Conservation (phyloP, 2,113 vertebrate genomes). For the Hypanus sabinus region DNA sequence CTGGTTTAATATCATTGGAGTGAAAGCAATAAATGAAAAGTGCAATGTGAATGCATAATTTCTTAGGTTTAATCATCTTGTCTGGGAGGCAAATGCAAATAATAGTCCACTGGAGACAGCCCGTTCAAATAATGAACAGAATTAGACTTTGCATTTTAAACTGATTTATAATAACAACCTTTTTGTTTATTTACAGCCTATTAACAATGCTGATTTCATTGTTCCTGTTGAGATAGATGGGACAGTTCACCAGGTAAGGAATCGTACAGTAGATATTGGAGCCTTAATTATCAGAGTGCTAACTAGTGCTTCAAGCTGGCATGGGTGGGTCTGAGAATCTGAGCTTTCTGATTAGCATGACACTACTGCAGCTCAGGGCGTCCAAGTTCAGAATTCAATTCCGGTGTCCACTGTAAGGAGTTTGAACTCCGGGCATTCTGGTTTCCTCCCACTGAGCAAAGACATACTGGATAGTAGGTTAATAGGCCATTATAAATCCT, state of each 20-base stretch:
- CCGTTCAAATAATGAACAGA: constrained; percentile 39
- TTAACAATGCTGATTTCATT: constrained; percentile 97
- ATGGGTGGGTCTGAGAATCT: neutral
- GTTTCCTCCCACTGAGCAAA: too few species aligned
- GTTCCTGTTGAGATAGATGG: constrained; percentile 98
- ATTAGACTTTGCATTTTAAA: constrained; percentile 41
- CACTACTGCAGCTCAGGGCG: too few species aligned
- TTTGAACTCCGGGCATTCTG: too few species aligned
- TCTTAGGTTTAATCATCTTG: constrained; percentile 44
- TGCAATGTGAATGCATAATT: constrained; percentile 45
- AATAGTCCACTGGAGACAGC: constrained; percentile 39
- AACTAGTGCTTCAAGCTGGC: neutral
- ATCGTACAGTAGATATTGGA: neutral
- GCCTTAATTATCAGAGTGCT: constrained; percentile 43
- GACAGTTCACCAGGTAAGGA: constrained; percentile 89
- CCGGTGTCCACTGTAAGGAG: too few species aligned
- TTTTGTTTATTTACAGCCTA: constrained; percentile 68
- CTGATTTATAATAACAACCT: constrained; percentile 42
- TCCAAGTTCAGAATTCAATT: too few species aligned
- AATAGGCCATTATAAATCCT: too few species aligned
- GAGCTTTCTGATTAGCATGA: neutral
- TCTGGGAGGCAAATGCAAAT: constrained; percentile 45
- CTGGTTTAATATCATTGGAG: neutral
- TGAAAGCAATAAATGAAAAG: constrained; percentile 39
- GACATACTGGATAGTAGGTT: too few species aligned